Conservation (phyloP, 2,797 vertebrate genomes). For the Melanotaenia parkinsoni region DNA sequence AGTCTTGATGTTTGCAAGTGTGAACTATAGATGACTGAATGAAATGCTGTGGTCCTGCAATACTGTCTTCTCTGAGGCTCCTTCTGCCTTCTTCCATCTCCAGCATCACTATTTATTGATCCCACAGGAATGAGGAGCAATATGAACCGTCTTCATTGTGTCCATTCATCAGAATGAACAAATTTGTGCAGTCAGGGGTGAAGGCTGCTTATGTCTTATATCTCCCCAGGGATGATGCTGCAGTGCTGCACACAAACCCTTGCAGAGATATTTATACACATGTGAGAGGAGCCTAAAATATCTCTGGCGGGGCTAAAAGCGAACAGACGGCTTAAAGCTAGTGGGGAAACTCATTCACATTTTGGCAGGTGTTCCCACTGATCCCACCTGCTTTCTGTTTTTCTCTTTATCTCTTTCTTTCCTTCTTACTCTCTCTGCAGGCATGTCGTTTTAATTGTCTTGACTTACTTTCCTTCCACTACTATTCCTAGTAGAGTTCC, state of each 20-base stretch:
- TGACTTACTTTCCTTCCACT: constrained; percentile 13
- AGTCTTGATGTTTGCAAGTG: neutral
- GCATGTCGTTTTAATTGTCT: constrained; percentile 20
- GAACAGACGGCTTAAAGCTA: constrained; percentile 30
- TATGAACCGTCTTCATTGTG: constrained; percentile 22
- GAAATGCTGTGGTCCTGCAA: neutral
- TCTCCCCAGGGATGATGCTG: constrained; percentile 39
- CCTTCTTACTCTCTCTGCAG: neutral
- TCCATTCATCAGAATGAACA: constrained; percentile 59
- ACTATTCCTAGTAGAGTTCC: constrained; percentile 9
- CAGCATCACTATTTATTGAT: constrained; percentile 31
- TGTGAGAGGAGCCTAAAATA: constrained; percentile 51
- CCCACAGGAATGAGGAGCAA: constrained; percentile 22
- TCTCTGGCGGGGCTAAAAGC: constrained; percentile 22
- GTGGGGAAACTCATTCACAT: constrained; percentile 46
- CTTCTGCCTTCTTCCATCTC: constrained; percentile 11
- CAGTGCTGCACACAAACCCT: constrained; percentile 31
- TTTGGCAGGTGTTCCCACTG: constrained; percentile 33
- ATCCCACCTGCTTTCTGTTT: constrained; percentile 39
- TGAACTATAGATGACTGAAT: constrained; percentile 9
- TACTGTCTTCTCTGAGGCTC: constrained; percentile 1
- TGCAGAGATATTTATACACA: constrained; percentile 56
- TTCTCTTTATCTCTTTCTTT: constrained; percentile 22
- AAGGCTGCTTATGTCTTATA: constrained; percentile 43
- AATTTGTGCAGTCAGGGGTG: constrained; percentile 47